phyloP scores from a whole-genome alignment of 2,113 vertebrate genomes.

The Empidonax alnorum region DNA sequence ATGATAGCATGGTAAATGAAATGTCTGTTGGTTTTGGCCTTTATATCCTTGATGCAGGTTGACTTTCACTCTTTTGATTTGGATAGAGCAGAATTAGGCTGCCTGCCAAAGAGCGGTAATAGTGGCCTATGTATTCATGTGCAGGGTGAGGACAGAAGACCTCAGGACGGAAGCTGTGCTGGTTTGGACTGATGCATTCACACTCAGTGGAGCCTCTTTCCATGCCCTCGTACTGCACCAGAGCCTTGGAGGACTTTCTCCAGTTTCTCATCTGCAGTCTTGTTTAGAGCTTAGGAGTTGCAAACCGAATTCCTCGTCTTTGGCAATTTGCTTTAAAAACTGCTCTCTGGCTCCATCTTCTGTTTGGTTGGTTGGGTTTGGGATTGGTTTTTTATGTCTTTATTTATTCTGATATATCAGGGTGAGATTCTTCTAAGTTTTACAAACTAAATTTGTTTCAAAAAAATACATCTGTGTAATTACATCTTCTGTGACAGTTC shows the following conservation, averaged over 20 bases:
- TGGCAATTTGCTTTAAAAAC: slow-evolving; percentile 7
- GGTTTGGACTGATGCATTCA: not conserved
- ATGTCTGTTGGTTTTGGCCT: not conserved
- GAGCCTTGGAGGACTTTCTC: not conserved
- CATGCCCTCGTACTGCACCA: fast-evolving
- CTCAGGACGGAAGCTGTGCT: not conserved
- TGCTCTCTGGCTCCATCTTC: slow-evolving; percentile 68
- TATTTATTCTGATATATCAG: not conserved
- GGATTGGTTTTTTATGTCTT: not conserved
- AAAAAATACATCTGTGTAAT: not conserved
- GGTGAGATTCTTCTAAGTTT: not conserved
- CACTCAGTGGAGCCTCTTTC: not conserved
- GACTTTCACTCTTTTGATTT: not conserved
- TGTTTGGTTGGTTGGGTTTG: not conserved
- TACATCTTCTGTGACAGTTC: not conserved
- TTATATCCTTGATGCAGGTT: not conserved
- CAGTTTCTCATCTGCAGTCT: not conserved
- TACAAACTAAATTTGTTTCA: not conserved
- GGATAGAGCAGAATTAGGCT: not conserved
- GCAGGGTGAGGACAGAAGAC: not conserved
- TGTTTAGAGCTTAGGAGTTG: not conserved
- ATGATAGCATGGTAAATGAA: not conserved
- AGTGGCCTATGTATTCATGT: fast-evolving
- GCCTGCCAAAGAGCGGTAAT: not conserved
- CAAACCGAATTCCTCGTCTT: not conserved